A percentile compares a stretch with the other conserved stretches of the same genome.
phyloP scores from a whole-genome alignment of 1,140 invertebrate genomes.

The Leptinotarsa lineolata region DNA sequence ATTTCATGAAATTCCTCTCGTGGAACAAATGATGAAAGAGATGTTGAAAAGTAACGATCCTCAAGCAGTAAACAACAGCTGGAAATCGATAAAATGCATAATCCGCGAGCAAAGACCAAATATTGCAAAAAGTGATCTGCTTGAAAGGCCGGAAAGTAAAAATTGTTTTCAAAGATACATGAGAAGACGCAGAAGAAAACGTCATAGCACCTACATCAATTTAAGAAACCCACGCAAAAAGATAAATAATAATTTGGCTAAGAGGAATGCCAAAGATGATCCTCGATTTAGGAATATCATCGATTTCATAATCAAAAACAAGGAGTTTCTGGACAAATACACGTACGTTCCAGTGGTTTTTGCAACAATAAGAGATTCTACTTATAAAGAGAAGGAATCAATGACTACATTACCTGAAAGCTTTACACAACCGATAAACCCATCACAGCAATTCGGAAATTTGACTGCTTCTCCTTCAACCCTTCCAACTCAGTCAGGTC shows the following conservation, averaged over 20 bases:
- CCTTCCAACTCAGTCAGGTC: background rate
- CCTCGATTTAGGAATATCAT: conserved; percentile 18
- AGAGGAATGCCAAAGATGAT: conserved; percentile 9
- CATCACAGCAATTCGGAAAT: background rate
- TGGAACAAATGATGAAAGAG: background rate
- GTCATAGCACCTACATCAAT: conserved; percentile 18
- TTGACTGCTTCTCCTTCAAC: background rate
- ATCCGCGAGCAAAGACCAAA: conserved; percentile 11
- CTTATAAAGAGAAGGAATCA: background rate
- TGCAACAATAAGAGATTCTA: conserved; percentile 7
- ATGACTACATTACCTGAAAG: background rate
- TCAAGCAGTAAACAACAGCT: background rate
- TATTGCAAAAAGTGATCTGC: background rate
- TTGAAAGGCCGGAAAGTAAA: conserved; percentile 4
- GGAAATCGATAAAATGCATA: conserved; percentile 21
- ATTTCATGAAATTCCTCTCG: conserved; percentile 7
- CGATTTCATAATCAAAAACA: conserved; percentile 27
- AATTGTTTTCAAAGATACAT: conserved; percentile 17
- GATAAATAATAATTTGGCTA: conserved; percentile 11
- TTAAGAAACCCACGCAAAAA: conserved; percentile 12
- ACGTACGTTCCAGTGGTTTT: conserved; percentile 25
- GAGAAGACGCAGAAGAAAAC: conserved; percentile 1
- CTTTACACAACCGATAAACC: background rate
- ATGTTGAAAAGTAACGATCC: background rate
- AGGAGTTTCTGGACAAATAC: conserved; percentile 12